These are phyloP conservation scores for Callorhinus ursinus DNA, from an alignment of 2,113 vertebrate genomes.

Conservation along the genomic window DNA sequence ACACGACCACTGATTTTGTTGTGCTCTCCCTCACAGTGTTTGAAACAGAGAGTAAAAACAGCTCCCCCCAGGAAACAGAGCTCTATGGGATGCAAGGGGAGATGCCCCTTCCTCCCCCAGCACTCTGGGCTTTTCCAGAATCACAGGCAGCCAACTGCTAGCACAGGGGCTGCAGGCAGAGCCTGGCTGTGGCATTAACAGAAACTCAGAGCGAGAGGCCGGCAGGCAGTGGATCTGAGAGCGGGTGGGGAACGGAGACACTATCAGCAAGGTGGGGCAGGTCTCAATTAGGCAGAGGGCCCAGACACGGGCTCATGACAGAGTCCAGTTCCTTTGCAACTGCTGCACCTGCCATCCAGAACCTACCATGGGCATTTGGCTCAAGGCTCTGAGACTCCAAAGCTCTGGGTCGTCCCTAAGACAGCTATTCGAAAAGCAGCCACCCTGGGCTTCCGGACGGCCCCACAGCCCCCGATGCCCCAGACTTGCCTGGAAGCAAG, in stretches of 20 bases:
- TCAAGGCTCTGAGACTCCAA: neutral
- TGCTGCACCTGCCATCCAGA: neutral
- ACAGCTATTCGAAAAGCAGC: neutral
- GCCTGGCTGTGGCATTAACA: neutral
- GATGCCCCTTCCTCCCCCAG: neutral
- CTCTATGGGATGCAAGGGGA: neutral
- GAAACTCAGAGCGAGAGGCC: constrained; percentile 53
- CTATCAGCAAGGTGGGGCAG: neutral
- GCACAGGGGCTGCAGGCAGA: constrained; percentile 48
- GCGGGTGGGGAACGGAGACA: neutral
- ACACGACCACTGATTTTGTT: neutral
- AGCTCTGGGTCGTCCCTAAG: neutral
- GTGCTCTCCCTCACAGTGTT: constrained; percentile 26
- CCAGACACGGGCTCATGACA: neutral
- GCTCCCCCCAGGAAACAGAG: constrained; percentile 45
- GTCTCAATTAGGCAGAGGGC: constrained; percentile 42
- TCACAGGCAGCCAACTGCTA: constrained; percentile 45
- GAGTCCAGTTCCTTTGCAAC: neutral
- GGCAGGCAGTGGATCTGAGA: neutral
- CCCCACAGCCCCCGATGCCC: neutral
- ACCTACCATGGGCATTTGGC: constrained; percentile 37
- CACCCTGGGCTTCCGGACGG: neutral
- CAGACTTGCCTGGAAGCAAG: neutral
- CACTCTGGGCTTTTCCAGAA: constrained; percentile 46
- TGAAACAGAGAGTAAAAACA: constrained; percentile 55